These are phyloP conservation scores for Galendromus occidentalis DNA, from an alignment of 1,140 invertebrate species.

Conservation along the genomic window DNA sequence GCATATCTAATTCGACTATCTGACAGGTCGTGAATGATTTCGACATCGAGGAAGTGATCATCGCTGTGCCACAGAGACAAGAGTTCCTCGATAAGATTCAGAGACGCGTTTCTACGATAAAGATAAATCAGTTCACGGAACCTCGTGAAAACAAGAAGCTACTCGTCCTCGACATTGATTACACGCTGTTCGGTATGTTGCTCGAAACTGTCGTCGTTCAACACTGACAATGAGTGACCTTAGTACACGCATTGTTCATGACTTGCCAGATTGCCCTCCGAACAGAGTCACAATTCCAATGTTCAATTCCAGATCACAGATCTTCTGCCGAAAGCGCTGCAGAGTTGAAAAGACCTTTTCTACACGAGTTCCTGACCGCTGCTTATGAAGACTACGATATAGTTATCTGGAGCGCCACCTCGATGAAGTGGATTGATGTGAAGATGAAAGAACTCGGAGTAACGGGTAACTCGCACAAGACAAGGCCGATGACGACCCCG, in stretches of 20 bases:
- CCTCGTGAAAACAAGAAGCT: constrained; percentile 64
- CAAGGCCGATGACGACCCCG: too few species aligned
- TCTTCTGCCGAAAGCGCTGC: constrained; percentile 65
- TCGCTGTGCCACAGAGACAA: constrained; percentile 58
- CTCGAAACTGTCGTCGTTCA: too few species aligned
- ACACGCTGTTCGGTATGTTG: constrained; percentile 54
- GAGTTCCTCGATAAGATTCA: constrained; percentile 43
- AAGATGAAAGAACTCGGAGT: constrained; percentile 88
- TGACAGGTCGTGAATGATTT: constrained; percentile 49
- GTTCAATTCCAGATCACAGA: constrained; percentile 48
- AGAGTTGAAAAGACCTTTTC: constrained; percentile 80
- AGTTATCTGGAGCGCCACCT: constrained; percentile 53
- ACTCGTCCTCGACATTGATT: constrained; percentile 87
- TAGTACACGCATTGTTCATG: background rate
- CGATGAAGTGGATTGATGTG: constrained; percentile 94
- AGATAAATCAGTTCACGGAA: constrained; percentile 58
- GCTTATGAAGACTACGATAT: constrained; percentile 54
- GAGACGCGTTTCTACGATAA: constrained; percentile 60
- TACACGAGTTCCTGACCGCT: constrained; percentile 81
- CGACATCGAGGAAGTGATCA: constrained; percentile 46
- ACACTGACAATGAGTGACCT: background rate
- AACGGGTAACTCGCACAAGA: constrained; percentile 11
- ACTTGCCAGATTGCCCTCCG: background rate
- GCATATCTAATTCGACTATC: background rate
- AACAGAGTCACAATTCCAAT: background rate